Evolutionary conservation across 1,140 invertebrate species (phyloP).

Genomic region (Atopsyche davidsoni): DNA sequence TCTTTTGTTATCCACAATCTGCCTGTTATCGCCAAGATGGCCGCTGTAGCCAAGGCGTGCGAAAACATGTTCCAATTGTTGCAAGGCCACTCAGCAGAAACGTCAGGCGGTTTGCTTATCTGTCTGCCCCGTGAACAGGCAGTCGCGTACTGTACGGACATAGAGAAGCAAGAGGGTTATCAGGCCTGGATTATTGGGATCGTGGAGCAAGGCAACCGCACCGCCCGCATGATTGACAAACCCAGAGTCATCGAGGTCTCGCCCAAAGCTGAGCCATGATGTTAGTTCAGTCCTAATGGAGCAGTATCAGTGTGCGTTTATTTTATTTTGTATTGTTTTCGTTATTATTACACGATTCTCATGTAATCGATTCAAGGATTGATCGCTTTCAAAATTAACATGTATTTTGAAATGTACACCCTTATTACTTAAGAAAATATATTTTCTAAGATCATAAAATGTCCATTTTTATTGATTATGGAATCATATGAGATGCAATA

Average conservation of each 20-base stretch:
- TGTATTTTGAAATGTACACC: constrained; percentile 3
- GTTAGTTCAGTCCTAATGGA: no score
- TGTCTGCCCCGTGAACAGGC: constrained; percentile 92
- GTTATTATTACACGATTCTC: neutral
- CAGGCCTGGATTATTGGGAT: constrained; percentile 99
- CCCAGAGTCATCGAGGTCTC: constrained; percentile 97
- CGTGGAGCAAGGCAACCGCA: constrained; percentile 94
- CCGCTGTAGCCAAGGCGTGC: constrained; percentile 88
- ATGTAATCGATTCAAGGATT: neutral
- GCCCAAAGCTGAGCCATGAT: constrained; percentile 86
- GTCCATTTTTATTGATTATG: constrained; percentile 6
- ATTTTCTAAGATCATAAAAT: constrained; percentile 19
- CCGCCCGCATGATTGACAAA: constrained; percentile 95
- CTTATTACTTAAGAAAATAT: constrained; percentile 15
- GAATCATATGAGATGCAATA: no score
- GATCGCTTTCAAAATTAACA: constrained; percentile 7
- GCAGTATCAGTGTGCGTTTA: no score
- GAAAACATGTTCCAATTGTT: constrained; percentile 94
- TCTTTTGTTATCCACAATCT: constrained; percentile 97
- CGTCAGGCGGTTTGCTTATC: constrained; percentile 87
- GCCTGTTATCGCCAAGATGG: constrained; percentile 97
- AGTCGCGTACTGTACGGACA: constrained; percentile 94
- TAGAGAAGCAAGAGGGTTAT: constrained; percentile 95
- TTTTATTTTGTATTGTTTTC: neutral
- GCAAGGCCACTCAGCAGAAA: constrained; percentile 88